These are phyloP conservation scores for Ariolimax columbianus DNA, from an alignment of 2,888 invertebrate genomes.

Conservation along the genomic window DNA sequence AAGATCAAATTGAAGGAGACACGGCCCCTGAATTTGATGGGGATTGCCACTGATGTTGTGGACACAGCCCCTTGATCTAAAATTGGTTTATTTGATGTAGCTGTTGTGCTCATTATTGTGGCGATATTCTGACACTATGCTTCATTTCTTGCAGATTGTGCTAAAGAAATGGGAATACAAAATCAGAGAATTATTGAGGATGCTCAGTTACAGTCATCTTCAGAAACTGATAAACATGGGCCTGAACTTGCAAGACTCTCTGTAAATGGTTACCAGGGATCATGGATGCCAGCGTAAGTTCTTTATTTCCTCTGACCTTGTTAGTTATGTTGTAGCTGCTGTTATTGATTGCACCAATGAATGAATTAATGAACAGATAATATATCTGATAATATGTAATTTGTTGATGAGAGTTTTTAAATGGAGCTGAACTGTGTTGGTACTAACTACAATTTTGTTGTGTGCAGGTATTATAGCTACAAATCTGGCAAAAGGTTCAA, in stretches of 20 bases:
- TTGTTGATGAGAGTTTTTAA: too few relatives aligned
- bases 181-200: slow-evolving; percentile 82
- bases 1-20: too few relatives aligned
- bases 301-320: neutral
- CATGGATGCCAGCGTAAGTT: slow-evolving; percentile 60
- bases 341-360: neutral
- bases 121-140: neutral
- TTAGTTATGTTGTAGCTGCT: slow-evolving; percentile 37
- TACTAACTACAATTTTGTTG: too few relatives aligned
- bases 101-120: neutral
- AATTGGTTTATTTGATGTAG: too few relatives aligned
- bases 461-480: too few relatives aligned
- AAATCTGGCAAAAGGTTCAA: neutral
- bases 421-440: too few relatives aligned
- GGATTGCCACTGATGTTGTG: neutral
- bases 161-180: slow-evolving; percentile 84
- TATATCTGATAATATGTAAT: too few relatives aligned
- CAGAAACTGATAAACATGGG: slow-evolving; percentile 75
- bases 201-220: slow-evolving; percentile 84
- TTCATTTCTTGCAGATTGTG: slow-evolving; percentile 60
- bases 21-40: too few relatives aligned
- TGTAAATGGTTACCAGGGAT: slow-evolving; percentile 49
- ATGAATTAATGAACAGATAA: neutral
- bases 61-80: neutral
- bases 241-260: slow-evolving; percentile 81